These are phyloP conservation scores for Bubo bubo DNA, from an alignment of 2,113 vertebrate species.

Conservation along the genomic window DNA sequence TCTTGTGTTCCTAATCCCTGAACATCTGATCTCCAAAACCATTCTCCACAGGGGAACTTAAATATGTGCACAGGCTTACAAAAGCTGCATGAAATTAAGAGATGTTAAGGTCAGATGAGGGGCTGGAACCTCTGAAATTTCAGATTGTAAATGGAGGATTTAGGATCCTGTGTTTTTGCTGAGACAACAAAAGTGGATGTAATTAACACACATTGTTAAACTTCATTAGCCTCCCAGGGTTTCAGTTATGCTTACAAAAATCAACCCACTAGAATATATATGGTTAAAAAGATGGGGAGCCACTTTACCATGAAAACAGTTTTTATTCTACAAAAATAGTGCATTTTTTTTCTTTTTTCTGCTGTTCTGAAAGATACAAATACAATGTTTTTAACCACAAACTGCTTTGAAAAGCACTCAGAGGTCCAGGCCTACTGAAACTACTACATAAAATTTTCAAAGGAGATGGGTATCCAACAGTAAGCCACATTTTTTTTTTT, in stretches of 20 bases:
- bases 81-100: slow-evolving; percentile 20
- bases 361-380: not conserved
- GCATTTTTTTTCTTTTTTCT: not conserved
- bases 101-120: slow-evolving; percentile 25
- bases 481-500: not conserved
- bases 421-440: not conserved
- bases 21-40: slow-evolving; percentile 10
- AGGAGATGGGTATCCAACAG: not conserved
- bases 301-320: not conserved
- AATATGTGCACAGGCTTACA: slow-evolving; percentile 26
- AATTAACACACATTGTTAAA: slow-evolving; percentile 73
- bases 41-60: slow-evolving; percentile 18
- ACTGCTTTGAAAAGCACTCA: not conserved
- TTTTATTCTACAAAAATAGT: not conserved
- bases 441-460: not conserved
- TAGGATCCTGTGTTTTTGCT: slow-evolving; percentile 58
- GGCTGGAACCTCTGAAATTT: slow-evolving; percentile 46
- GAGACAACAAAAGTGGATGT: slow-evolving; percentile 60
- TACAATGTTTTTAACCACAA: not conserved
- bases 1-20: not conserved
- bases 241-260: slow-evolving; percentile 69
- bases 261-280: slow-evolving; percentile 57
- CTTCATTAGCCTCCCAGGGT: slow-evolving; percentile 68
- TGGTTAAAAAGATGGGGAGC: slow-evolving; percentile 5
- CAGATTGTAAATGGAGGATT: slow-evolving; percentile 66